Evolutionary conservation across 35 echinoderm and acorn worm species (phyloP).

Genomic region (Apostichopus japonicus): DNA sequence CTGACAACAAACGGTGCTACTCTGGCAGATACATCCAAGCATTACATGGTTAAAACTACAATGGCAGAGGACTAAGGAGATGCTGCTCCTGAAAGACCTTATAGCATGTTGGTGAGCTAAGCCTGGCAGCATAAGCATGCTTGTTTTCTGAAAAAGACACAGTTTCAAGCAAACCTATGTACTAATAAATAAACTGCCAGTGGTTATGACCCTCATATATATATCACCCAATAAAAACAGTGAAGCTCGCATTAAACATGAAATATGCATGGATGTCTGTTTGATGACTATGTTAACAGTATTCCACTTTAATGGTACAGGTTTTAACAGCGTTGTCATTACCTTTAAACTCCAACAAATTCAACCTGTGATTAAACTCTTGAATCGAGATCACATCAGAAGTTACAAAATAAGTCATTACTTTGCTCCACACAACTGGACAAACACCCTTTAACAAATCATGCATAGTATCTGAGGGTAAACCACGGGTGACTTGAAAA

Average conservation of each 20-base stretch:
- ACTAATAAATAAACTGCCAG: not conserved
- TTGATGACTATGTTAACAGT: not conserved
- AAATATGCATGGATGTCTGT: too few species aligned
- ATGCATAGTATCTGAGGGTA: not conserved
- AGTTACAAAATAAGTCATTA: too few species aligned
- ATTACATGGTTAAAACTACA: conserved; percentile 4
- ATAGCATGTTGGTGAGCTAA: not conserved
- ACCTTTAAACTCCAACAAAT: not conserved
- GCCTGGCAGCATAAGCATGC: not conserved
- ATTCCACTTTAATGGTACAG: not conserved
- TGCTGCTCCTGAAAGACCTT: not conserved
- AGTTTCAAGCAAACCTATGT: not conserved
- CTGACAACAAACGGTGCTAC: not conserved
- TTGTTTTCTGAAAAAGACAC: not conserved
- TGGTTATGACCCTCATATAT: too few species aligned
- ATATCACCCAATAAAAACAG: too few species aligned
- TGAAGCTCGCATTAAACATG: too few species aligned
- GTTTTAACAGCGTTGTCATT: not conserved
- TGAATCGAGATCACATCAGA: too few species aligned
- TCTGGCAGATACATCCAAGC: conserved; percentile 1
- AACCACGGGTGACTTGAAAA: not conserved
- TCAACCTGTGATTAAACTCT: not conserved
- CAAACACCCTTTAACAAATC: conserved; percentile 11
- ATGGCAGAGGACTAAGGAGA: not conserved
- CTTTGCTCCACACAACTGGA: not conserved